These are phyloP conservation scores for Arremon brunneinucha DNA, from an alignment of 2,797 vertebrate genomes.

Conservation along the genomic window DNA sequence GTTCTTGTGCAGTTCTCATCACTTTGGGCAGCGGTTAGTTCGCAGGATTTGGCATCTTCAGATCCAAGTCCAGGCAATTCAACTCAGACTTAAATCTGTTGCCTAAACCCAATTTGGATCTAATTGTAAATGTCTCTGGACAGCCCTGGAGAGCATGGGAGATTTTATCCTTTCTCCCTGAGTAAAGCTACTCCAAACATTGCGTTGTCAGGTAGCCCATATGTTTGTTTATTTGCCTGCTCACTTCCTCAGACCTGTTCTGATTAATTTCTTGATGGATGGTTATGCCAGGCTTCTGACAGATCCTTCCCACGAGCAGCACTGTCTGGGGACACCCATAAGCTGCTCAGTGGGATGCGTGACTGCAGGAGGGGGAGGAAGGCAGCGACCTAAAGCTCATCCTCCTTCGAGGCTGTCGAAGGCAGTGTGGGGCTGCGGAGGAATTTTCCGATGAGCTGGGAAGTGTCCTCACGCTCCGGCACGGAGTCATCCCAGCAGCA, in stretches of 20 bases:
- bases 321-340: neutral
- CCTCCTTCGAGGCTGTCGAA: neutral
- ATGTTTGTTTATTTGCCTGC: constrained; percentile 9
- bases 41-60: neutral
- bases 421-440: neutral
- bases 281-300: neutral
- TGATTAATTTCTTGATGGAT: neutral
- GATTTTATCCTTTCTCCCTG: neutral
- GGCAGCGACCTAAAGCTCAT: neutral
- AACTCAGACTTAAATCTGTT: neutral
- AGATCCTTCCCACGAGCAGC: neutral
- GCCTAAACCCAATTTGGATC: neutral
- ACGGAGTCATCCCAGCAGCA: neutral
- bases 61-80: neutral
- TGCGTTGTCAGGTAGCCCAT: neutral
- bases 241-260: neutral
- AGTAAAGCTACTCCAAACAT: neutral
- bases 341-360: neutral
- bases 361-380: neutral
- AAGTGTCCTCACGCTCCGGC: neutral
- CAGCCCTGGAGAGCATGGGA: constrained; percentile 1
- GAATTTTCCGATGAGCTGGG: neutral
- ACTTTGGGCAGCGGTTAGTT: neutral
- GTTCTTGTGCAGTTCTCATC: neutral
- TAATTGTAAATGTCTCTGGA: neutral